phyloP scores from a whole-genome alignment of 2,888 invertebrate species.

The Yponomeuta sedellus region DNA sequence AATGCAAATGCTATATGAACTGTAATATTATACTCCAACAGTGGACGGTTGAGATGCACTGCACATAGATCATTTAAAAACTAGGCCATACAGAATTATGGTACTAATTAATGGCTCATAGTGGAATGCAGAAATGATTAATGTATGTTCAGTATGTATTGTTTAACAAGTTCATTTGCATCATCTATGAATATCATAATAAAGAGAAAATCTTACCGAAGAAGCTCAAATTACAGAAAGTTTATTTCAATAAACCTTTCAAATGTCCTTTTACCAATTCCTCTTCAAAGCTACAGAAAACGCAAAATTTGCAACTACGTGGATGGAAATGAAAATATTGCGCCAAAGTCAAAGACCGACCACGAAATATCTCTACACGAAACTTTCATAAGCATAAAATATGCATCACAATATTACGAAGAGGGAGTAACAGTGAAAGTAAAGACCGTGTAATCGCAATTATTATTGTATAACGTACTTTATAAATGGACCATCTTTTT shows the following conservation, averaged over 20 bases:
- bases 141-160: background rate
- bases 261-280: no score
- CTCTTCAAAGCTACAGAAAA: no score
- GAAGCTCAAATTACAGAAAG: background rate
- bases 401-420: background rate
- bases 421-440: background rate
- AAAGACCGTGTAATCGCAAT: background rate
- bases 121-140: slow-evolving; percentile 3
- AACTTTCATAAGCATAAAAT: background rate
- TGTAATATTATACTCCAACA: slow-evolving; percentile 57
- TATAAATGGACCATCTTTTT: background rate
- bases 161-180: background rate
- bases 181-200: background rate
- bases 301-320: background rate
- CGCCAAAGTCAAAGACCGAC: background rate
- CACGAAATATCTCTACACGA: background rate
- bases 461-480: slow-evolving; percentile 3
- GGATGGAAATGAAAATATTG: background rate
- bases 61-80: slow-evolving; percentile 59
- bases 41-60: slow-evolving; percentile 67
- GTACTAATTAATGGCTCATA: slow-evolving; percentile 52
- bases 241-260: no score
- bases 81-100: slow-evolving; percentile 62
- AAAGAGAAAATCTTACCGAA: background rate
- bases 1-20: background rate